Base-by-base conservation (phyloP, 2,888 invertebrate species). In the Clusia tigrina region DNA sequence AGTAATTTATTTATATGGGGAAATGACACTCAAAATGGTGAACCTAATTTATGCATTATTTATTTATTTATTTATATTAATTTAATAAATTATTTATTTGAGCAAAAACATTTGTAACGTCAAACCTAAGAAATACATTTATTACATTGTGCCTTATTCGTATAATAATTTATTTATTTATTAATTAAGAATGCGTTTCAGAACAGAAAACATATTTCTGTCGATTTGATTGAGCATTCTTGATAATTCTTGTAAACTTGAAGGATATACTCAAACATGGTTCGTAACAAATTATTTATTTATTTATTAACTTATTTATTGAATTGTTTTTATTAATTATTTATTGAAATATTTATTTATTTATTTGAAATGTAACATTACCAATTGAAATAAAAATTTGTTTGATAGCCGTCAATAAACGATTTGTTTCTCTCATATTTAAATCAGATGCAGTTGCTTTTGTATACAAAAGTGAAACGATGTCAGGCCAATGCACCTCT, bases 311-410 rank as follows among this genome's bases (percentile, higher is more conserved):
- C 15, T 48, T 48, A 48, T 48, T 48, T 48, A 48, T 48, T 42
- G 32, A 32, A 32, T 12, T 9, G 12, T 12, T 9, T 9, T 9
- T 9, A 32, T 9, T 12, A 32, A 9, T 12, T 9, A 32, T 32
- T n/a, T 42, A 42, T 15, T 42, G 12, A 42, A 42, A 42, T 48
- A 48, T 48, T 48, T 20, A 48, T 20, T 48, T 48, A 48, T 48
- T 48, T 20, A 48, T 48, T 18, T 48, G 22, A 48, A 20, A 48
- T 48, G 48, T 48, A 48, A 48, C 48, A 15, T 22, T 3, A 48
- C 22, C 18, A 20, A 20, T 48, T 48, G 5, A 15, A 48, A 48
- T 9, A 15, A 42, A 48, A 48, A 48, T 20, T 48, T 48, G 48
- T 48, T 48, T 48, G 48, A 48, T 6, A 18, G 48, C 48, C 9